Percentiles rank a stretch among this genome's conserved stretches.
Evolutionary conservation across 2,113 vertebrate genomes (phyloP).

Genomic region (Embiotoca jacksoni): DNA sequence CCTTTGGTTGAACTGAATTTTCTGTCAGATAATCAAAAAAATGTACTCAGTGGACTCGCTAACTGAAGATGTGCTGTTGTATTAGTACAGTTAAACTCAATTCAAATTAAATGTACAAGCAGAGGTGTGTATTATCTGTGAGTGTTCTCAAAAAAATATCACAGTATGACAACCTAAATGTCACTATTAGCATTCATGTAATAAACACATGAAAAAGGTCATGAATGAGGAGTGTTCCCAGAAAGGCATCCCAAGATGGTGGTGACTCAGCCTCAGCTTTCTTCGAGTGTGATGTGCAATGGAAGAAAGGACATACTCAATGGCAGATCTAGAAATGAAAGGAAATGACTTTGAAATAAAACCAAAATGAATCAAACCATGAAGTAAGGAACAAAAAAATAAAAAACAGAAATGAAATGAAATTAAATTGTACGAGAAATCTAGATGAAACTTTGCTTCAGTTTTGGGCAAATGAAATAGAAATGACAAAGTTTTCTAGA

Average conservation of each 20-base stretch:
- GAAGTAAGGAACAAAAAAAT: conserved; percentile 46
- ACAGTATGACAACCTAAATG: conserved; percentile 8
- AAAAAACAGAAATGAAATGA: conserved; percentile 28
- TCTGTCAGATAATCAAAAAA: conserved; percentile 29
- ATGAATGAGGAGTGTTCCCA: conserved; percentile 67
- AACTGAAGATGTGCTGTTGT: conserved; percentile 15
- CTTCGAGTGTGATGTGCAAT: conserved; percentile 76
- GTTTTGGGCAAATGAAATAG: conserved; percentile 28
- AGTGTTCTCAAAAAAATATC: conserved; percentile 31
- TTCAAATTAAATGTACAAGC: conserved; percentile 10
- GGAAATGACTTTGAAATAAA: conserved; percentile 62
- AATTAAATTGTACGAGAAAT: conserved; percentile 37
- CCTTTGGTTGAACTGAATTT: conserved; percentile 60
- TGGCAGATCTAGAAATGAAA: conserved; percentile 83
- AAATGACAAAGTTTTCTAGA: neutral
- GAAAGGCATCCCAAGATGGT: conserved; percentile 75
- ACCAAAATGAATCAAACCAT: conserved; percentile 60
- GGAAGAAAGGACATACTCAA: conserved; percentile 76
- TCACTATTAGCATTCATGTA: conserved; percentile 42
- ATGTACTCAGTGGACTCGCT: conserved; percentile 31
- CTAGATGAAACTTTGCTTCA: neutral
- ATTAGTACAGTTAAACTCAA: conserved; percentile 9
- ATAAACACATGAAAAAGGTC: conserved; percentile 41
- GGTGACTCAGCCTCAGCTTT: conserved; percentile 73
- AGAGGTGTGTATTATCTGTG: conserved; percentile 19